Evolutionary conservation across 1,140 invertebrate genomes (phyloP).

Genomic region (Littorina saxatilis): DNA sequence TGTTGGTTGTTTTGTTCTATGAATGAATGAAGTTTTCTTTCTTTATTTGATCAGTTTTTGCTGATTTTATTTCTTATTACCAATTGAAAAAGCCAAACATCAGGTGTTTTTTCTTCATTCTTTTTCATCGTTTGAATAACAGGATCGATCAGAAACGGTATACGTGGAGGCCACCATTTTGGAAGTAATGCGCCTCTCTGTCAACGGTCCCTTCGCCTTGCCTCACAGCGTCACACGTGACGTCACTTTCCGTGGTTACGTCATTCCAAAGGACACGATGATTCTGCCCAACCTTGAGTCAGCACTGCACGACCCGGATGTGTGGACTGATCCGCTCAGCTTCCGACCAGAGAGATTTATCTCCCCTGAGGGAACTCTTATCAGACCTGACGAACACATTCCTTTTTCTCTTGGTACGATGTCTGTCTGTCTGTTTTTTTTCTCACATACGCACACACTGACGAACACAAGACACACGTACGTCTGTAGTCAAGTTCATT

Average conservation of each 20-base stretch:
- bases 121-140: no score
- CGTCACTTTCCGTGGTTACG: constrained; percentile 59
- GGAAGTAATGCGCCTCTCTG: constrained; percentile 44
- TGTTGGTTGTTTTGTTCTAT: no score
- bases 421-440: no score
- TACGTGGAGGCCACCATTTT: constrained; percentile 46
- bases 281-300: constrained; percentile 68
- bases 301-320: constrained; percentile 62
- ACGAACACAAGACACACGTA: neutral
- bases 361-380: constrained; percentile 47
- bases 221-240: constrained; percentile 59
- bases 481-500: neutral
- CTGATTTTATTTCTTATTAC: no score
- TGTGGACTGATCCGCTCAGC: constrained; percentile 82
- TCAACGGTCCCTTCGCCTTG: constrained; percentile 66
- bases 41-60: no score
- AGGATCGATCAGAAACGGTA: constrained; percentile 39
- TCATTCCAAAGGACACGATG: constrained; percentile 62
- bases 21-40: no score
- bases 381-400: constrained; percentile 39
- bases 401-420: constrained; percentile 51
- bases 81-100: no score
- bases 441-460: no score
- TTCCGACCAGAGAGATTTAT: constrained; percentile 82
- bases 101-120: no score